phyloP scores from a whole-genome alignment of 2,113 vertebrate species.

The Pica pica region DNA sequence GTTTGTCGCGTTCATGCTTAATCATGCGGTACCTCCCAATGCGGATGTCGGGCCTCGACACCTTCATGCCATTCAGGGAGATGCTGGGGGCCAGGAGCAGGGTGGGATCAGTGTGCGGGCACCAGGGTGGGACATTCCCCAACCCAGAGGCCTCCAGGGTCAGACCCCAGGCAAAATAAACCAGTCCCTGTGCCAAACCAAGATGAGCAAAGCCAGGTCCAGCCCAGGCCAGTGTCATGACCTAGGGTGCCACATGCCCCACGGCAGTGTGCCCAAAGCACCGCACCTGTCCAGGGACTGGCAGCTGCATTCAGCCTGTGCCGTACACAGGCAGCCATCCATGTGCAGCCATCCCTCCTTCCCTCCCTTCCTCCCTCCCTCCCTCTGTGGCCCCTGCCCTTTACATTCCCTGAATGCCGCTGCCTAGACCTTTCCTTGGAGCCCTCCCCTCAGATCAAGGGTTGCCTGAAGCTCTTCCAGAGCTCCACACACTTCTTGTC shows the following conservation, averaged over 20 bases:
- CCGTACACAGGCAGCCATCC: neutral
- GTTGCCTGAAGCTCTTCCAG: neutral
- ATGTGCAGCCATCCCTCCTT: neutral
- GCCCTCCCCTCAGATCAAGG: neutral
- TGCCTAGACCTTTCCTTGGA: neutral
- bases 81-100: slow-evolving; percentile 76
- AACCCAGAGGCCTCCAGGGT: neutral
- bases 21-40: slow-evolving; percentile 99
- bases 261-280: neutral
- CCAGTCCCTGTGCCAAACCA: neutral
- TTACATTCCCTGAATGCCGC: neutral
- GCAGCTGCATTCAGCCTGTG: neutral
- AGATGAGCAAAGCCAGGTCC: neutral
- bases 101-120: neutral
- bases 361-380: neutral
- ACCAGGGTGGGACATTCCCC: neutral
- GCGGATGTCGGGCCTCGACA: slow-evolving; percentile 93
- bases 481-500: neutral
- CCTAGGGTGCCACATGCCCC: neutral
- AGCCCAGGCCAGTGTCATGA: rapidly evolving
- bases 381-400: neutral
- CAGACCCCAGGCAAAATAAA: neutral
- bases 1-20: slow-evolving; percentile 97
- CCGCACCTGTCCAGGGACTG: rapidly evolving
- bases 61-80: slow-evolving; percentile 98